Evolutionary conservation across 2,888 invertebrate species (phyloP), one percentile per base, ranked within the genome.

Genomic region (Tridacna crocea): DNA sequence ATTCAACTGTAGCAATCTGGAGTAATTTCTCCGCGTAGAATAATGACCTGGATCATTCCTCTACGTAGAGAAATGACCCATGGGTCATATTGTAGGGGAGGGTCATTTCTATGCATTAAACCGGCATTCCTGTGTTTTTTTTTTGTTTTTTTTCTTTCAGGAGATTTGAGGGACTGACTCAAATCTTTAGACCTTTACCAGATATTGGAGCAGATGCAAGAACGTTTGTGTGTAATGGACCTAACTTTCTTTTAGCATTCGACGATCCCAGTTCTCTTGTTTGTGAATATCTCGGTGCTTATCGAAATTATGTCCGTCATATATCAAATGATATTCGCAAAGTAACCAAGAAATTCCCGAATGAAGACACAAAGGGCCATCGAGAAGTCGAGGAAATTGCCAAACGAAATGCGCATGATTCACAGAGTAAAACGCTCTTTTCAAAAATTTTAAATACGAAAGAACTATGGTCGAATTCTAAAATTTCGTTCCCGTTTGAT

Each of bases 191-290:
- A 0, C 70, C 46, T 24, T 13, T 51, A 12, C 36, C 66, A 46
- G 55, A 55, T 19, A 55, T 55, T 55, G 17, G 55, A 19, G 19
- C 66, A 46, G 55, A 55, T 19, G 19, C 19, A 19, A 3, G 6
- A 19, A 55, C 11, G 19, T 6, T 15, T 2, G 17, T 6, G 11
- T 36, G 46, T n/a, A 46, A 70, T 22, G 63, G 77, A 79, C 36
- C 88, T 8, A 70, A 89, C 79, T 80, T 84, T 17, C 83, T 85
- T 22, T 75, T 88, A 17, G 85, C 84, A 22, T 27, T 84, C 22
- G 82, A 87, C 15, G 79, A 88, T 65, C 82, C 88, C 17, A 73
- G 81, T n/a, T 80, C 65, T 22, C 68, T 87, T 27, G 70, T 85
- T 48, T 81, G 87, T 55, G 76, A 83, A 15, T 88, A 87, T 68